Evolutionary conservation across 1,140 invertebrate species (phyloP), one percentile per base, ranked within the genome.

Genomic region (Bombus waltoni): DNA sequence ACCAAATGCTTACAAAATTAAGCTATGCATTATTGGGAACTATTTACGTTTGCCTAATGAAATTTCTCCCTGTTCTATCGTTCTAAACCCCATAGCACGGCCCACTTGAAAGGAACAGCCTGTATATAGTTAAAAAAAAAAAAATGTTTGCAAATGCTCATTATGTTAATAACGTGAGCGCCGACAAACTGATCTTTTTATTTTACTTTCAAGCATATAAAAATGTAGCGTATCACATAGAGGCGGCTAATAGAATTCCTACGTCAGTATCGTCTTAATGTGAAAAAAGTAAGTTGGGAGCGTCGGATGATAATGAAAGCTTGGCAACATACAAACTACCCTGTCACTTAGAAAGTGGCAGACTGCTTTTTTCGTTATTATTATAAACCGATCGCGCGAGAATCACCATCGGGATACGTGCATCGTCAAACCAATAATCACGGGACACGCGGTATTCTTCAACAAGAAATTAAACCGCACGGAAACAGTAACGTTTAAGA

Each of bases 401-500:
- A 10, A 32, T 83, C 59, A 32, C 18, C 15, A 35, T 47, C 32
- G 8, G 10, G 13, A 28, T 42, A 25, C 25, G 25, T 42, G 32
- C n/a, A 57, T 1, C 62, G 35, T 11, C 47, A 13, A 70, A 59
- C 74, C 68, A 71, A 66, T 70, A 78, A 84, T 84, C 68, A 71
- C 15, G 9, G n/a, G 25, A 11, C 22, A 22, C 5, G 25, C 25
- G 11, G 47, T 68, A 57, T 28, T 40, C n/a, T n/a, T 35, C 22
- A 47, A 10, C 38, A 59, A 40, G 47, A 32, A 78, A 84, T 84
- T 84, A 71, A 57, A 35, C 57, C 53, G n/a, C 47, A 59, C 47
- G 53, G 38, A 8, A 83, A 84, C 47, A n/a, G 35, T 78, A 74
- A 70, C 74, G 65, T 78, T 44, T 57, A 71, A 44, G 65, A 42